Conservation (phyloP, 2,113 vertebrate species). For the Microtus pennsylvanicus region DNA sequence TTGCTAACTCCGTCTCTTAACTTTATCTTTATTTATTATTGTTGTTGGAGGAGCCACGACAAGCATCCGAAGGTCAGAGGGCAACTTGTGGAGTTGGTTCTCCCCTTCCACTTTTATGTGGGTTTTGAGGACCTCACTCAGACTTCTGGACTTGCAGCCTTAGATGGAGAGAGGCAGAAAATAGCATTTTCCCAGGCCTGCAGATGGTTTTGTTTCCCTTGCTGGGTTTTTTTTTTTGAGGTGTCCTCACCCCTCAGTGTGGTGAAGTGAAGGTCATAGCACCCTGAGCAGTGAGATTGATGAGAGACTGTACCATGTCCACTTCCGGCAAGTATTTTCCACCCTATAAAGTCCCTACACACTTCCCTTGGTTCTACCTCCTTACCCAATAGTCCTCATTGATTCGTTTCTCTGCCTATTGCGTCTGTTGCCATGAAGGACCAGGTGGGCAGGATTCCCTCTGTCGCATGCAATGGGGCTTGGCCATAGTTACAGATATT, state of each 20-base stretch:
- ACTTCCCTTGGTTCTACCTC: not conserved
- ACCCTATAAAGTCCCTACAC: not conserved
- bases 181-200: rapidly evolving
- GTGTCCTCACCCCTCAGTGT: not conserved
- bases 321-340: not conserved
- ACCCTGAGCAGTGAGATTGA: too few relatives aligned
- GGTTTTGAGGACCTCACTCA: not conserved
- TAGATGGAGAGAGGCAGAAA: rapidly evolving
- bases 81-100: not conserved
- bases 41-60: not conserved
- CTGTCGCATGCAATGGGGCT: too few relatives aligned
- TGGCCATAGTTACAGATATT: not conserved
- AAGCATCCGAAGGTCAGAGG: not conserved
- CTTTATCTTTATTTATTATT: not conserved
- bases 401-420: not conserved
- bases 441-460: not conserved
- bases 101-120: not conserved
- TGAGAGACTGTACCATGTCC: rapidly evolving
- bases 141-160: not conserved
- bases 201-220: rapidly evolving
- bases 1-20: not conserved
- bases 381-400: not conserved
- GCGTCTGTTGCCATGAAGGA: not conserved
- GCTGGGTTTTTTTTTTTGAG: not conserved
- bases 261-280: rapidly evolving